These are phyloP conservation scores for Eupithecia abbreviata DNA, from an alignment of 2,888 invertebrate species.

Conservation along the genomic window DNA sequence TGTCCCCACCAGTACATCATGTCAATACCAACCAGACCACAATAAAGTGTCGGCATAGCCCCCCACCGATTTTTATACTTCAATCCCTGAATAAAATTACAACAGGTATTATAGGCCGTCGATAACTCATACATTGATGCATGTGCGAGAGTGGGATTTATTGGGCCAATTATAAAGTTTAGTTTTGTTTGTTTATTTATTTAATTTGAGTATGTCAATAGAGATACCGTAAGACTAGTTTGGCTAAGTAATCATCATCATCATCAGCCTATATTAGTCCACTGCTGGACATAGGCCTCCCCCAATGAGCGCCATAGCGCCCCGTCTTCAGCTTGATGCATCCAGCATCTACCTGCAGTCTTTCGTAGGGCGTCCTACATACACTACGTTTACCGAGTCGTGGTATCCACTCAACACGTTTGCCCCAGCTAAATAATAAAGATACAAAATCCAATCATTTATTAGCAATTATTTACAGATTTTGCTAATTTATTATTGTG, in stretches of 20 bases:
- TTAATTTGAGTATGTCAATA: background rate
- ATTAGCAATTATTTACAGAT: too few species aligned
- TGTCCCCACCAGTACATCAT: conserved; percentile 21
- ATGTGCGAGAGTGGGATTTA: conserved; percentile 50
- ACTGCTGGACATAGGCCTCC: too few species aligned
- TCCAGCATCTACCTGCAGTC: too few species aligned
- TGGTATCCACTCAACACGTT: too few species aligned
- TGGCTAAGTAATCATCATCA: background rate
- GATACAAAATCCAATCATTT: too few species aligned
- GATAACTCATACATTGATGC: conserved; percentile 63
- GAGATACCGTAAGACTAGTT: background rate
- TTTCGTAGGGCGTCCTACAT: too few species aligned
- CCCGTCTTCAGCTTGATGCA: too few species aligned
- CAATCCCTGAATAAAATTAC: conserved; percentile 79
- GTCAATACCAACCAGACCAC: conserved; percentile 42
- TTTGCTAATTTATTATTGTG: too few species aligned
- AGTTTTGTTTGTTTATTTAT: conserved; percentile 34
- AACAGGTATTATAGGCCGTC: conserved; percentile 54
- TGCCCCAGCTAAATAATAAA: too few species aligned
- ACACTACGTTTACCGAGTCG: too few species aligned
- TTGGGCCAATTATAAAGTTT: conserved; percentile 44
- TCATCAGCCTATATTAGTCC: too few species aligned
- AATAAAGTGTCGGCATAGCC: conserved; percentile 67
- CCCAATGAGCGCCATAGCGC: too few species aligned
- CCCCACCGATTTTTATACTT: conserved; percentile 79